Base-by-base conservation (phyloP, 2,888 invertebrate species). In the Nasonia oneida region DNA sequence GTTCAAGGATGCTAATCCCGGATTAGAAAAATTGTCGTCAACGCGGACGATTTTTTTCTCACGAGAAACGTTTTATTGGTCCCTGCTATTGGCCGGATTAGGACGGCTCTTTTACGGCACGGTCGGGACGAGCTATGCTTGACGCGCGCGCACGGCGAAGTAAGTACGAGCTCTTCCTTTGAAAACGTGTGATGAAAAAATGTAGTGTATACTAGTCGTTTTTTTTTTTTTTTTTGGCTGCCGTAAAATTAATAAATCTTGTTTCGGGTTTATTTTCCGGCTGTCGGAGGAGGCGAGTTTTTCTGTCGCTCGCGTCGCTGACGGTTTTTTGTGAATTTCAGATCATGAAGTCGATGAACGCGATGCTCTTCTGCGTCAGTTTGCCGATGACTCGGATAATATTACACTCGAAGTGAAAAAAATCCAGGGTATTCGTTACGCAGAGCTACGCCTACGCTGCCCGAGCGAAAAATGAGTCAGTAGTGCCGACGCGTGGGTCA, bases 1-100 rank as follows among this genome's bases (percentile, higher is more conserved):
- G 42, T 15, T 12, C 15, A 15, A n/a, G 39, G 67, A 67, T 75
- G 64, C 61, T 90, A 89, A 53, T 78, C 73, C 74, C 64, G 74
- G 73, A 81, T 84, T 84, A 84, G 61, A 47, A 47, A 67, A 42
- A 77, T 82, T 81, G 70, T 78, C 47, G 47, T 23, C 73, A 23
- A 47, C 73, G 23, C 29, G 42, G 42, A 50, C 77, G 78, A 83
- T 37, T 78, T 86, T 86, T 82, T 75, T 53, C 57, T 37, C 18
- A 15, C 53, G 0, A 23, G 23, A 10, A 2, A 8, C n/a, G 39
- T 33, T 73, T n/a, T 73, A 47, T 73, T 73, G 73, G 33, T 33
- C 67, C 3, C 3, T 2, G 33, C 67, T 33, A 67, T 61, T 61
- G 57, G n/a, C 57, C 57, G 57, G 67, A 67, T 67, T 29, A 29